Evolutionary conservation across 2,797 vertebrate species (phyloP).

Genomic region (Mareca strepera): DNA sequence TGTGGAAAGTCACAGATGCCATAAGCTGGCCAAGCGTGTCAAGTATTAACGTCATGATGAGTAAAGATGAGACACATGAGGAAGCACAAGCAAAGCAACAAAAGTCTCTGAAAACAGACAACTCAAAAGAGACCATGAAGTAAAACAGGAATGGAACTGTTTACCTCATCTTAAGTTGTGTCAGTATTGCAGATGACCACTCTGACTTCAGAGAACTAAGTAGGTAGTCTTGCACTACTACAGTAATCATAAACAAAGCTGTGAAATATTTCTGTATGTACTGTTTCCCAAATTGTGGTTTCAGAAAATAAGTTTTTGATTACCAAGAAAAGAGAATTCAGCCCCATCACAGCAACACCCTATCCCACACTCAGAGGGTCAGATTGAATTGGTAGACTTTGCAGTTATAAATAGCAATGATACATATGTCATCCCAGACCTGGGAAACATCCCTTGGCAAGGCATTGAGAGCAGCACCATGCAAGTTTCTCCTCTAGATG

Average conservation of each 20-base stretch:
- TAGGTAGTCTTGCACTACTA: background rate
- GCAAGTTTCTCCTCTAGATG: background rate
- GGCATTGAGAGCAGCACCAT: background rate
- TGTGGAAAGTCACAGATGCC: background rate
- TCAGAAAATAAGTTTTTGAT: background rate
- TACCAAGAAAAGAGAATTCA: background rate
- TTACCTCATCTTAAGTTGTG: background rate
- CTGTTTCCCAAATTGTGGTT: background rate
- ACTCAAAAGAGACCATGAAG: background rate
- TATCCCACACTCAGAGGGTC: background rate
- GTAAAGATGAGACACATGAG: background rate
- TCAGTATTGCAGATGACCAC: background rate
- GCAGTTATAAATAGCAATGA: background rate
- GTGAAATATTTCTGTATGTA: background rate
- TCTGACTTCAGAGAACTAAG: background rate
- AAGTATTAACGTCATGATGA: background rate
- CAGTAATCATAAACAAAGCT: background rate
- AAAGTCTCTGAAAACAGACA: background rate
- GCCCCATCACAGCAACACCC: background rate
- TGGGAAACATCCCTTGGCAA: background rate
- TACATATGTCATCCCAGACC: background rate
- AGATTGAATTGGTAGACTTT: background rate
- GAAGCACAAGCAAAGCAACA: background rate
- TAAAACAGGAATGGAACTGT: background rate
- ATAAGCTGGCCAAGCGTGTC: background rate